phyloP scores from a whole-genome alignment of 1,140 invertebrate species.

The Heliothis subflexa region DNA sequence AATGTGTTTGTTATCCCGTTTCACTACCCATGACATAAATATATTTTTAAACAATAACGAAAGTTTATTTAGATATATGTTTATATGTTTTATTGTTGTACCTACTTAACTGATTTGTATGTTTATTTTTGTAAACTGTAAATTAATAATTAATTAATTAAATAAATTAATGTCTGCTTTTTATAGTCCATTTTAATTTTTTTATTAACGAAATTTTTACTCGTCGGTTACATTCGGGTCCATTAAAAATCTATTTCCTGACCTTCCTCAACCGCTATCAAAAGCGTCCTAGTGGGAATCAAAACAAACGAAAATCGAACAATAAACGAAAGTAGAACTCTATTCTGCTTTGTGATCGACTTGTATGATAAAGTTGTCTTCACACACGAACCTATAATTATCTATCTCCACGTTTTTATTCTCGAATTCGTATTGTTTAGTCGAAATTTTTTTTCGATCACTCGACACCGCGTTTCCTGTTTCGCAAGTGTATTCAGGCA shows the following conservation, averaged over 20 bases:
- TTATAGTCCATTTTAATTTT: too few species aligned
- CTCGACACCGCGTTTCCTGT: conserved; percentile 82
- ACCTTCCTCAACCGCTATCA: not conserved
- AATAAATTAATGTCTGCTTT: not conserved
- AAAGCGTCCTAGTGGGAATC: not conserved
- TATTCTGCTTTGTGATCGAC: not conserved
- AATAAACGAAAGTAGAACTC: not conserved
- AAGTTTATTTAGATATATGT: too few species aligned
- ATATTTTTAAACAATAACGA: too few species aligned
- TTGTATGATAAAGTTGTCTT: conserved; percentile 58
- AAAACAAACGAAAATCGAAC: not conserved
- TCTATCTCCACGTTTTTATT: conserved; percentile 54
- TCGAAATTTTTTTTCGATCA: conserved; percentile 41
- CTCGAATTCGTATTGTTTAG: conserved; percentile 10
- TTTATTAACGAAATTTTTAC: not conserved
- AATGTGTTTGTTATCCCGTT: not conserved
- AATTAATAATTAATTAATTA: too few species aligned
- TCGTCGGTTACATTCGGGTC: not conserved
- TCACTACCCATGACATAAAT: too few species aligned
- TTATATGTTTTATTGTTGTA: too few species aligned
- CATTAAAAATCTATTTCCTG: not conserved
- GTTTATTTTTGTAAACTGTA: too few species aligned
- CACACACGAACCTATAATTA: conserved; percentile 56
- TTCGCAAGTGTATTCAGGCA: conserved; percentile 68
- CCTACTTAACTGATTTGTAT: too few species aligned